A percentile compares a stretch with the other conserved stretches of the same genome.
Evolutionary conservation across 92 coral and sea anemone species (phyloP).

Genomic region (Umimayanthus kanabou): DNA sequence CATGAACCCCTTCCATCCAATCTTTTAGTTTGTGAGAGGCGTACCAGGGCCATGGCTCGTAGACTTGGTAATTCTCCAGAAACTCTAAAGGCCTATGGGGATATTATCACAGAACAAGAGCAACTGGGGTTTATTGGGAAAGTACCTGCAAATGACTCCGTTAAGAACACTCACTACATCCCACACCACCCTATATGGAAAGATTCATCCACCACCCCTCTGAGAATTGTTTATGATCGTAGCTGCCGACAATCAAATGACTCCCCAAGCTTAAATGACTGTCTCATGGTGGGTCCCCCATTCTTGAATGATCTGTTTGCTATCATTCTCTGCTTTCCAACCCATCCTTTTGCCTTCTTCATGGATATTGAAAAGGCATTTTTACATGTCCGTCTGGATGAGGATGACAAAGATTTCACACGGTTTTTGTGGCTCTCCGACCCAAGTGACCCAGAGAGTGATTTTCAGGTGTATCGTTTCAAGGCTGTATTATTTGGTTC

Average conservation of each 20-base stretch:
- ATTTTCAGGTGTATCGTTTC: no score
- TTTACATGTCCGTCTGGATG: no score
- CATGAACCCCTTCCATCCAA: neutral
- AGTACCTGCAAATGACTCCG: constrained; percentile 18
- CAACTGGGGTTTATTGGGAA: constrained; percentile 56
- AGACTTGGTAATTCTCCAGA: neutral
- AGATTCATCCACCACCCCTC: constrained; percentile 53
- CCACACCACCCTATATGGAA: constrained; percentile 61
- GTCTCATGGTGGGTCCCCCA: constrained; percentile 53
- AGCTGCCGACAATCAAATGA: constrained; percentile 40
- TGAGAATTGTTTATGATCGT: constrained; percentile 59
- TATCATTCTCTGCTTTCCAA: constrained; percentile 51
- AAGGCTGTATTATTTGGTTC: no score
- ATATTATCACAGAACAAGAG: constrained; percentile 47
- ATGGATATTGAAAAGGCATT: constrained; percentile 59
- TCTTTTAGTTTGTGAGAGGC: no score
- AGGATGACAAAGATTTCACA: neutral
- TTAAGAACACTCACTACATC: constrained; percentile 41
- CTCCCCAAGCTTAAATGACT: constrained; percentile 56
- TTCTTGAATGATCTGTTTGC: constrained; percentile 44
- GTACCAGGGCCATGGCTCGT: no score
- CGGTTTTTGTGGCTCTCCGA: constrained; percentile 10
- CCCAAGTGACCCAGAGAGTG: no score
- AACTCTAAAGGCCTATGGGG: constrained; percentile 30
- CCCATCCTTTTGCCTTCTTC: constrained; percentile 40